A percentile compares a stretch with the other conserved stretches of the same genome.
Conservation (phyloP, 1,140 invertebrate species). For the Leptinotarsa lineolata region DNA sequence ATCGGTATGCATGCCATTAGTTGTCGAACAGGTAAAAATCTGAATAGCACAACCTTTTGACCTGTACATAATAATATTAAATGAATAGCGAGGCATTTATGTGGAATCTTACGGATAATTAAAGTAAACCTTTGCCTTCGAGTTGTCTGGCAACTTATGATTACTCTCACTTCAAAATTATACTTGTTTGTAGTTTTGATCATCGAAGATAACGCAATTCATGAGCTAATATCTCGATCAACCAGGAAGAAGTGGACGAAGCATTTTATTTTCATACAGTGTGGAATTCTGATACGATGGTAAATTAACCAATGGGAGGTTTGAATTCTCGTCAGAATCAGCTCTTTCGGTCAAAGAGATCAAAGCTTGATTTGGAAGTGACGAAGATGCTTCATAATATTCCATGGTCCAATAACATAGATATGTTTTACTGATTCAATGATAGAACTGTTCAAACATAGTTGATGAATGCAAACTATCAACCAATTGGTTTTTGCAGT, state of each 20-base stretch:
- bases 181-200: constrained; percentile 1
- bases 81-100: constrained; percentile 3
- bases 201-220: neutral
- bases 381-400: too few species aligned
- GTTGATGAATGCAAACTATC: too few species aligned
- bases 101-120: neutral
- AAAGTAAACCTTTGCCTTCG: neutral
- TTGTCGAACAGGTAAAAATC: constrained; percentile 6
- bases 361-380: too few species aligned
- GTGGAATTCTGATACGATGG: too few species aligned
- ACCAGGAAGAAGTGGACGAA: neutral
- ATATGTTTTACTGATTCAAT: too few species aligned
- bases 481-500: too few species aligned
- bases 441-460: too few species aligned
- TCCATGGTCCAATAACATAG: too few species aligned
- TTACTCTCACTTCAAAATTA: constrained; percentile 4
- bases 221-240: neutral
- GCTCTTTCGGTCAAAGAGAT: too few species aligned
- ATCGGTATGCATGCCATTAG: constrained; percentile 4
- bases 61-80: constrained; percentile 3
- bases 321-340: too few species aligned
- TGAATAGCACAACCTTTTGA: constrained; percentile 13
- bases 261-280: too few species aligned
- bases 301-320: too few species aligned
- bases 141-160: neutral